Evolutionary conservation across 1,140 invertebrate species (phyloP).

Genomic region (Elymnias hypermnestra): DNA sequence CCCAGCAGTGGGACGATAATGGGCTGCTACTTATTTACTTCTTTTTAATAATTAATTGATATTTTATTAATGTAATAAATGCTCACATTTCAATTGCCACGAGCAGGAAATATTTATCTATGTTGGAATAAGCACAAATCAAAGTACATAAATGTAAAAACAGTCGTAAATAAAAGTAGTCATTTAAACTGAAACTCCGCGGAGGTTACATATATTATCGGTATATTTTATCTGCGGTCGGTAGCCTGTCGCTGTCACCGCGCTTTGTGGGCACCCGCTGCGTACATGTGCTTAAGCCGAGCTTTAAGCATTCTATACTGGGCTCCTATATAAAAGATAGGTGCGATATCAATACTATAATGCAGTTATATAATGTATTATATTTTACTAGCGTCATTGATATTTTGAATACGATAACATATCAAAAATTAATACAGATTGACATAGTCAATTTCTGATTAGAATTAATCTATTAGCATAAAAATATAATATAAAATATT

Average conservation of each 20-base stretch:
- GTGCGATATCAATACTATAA: neutral
- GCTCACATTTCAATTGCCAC: no score
- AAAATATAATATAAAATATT: no score
- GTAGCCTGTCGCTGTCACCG: conserved; percentile 22
- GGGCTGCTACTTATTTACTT: no score
- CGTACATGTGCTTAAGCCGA: conserved; percentile 8
- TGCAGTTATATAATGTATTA: neutral
- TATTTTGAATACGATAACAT: no score
- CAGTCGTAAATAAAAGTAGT: conserved; percentile 11
- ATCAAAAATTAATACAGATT: no score
- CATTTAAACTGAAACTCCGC: conserved; percentile 13
- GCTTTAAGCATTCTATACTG: neutral
- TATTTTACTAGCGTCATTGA: neutral
- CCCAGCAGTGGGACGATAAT: no score
- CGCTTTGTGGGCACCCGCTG: conserved; percentile 20
- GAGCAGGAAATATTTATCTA: no score
- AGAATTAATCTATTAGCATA: no score
- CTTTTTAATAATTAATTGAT: no score
- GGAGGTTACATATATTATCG: conserved; percentile 16
- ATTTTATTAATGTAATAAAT: no score
- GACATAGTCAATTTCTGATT: no score
- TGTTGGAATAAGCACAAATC: no score
- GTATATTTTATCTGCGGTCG: conserved; percentile 17
- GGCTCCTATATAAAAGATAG: neutral
- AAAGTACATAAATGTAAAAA: neutral